A percentile compares a stretch with the other conserved stretches of the same genome.
These are phyloP conservation scores for Scolopax mira DNA, from an alignment of 2,113 vertebrate species.

Conservation along the genomic window DNA sequence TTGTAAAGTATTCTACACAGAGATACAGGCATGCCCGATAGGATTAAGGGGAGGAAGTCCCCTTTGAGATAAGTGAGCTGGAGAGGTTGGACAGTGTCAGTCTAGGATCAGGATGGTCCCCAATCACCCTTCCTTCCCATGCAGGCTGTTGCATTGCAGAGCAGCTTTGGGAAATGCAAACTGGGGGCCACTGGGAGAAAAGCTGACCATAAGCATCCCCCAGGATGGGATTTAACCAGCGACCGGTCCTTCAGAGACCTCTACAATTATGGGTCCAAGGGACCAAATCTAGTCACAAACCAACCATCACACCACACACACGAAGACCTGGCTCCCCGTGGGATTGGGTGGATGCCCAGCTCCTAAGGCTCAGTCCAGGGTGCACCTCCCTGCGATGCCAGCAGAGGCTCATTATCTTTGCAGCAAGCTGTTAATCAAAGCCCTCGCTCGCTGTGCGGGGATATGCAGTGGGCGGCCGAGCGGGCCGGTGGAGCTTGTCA, in stretches of 20 bases:
- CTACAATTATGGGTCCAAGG: neutral
- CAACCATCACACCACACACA: neutral
- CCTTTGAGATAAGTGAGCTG: neutral
- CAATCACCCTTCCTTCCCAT: neutral
- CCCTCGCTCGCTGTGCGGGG: neutral
- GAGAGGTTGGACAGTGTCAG: neutral
- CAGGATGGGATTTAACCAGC: neutral
- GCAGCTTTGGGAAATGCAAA: neutral
- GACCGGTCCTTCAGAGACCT: neutral
- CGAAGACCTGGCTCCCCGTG: accelerated
- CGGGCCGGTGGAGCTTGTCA: neutral
- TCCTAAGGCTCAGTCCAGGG: neutral
- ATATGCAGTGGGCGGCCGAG: neutral
- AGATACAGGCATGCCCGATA: accelerated
- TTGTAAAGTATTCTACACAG: neutral
- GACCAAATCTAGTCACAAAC: neutral
- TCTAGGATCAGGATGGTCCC: neutral
- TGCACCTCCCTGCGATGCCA: neutral
- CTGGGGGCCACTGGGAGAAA: neutral
- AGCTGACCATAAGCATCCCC: neutral
- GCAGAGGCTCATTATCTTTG: neutral
- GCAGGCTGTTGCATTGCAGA: neutral
- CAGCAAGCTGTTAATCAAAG: neutral
- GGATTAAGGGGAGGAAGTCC: neutral
- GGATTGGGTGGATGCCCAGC: accelerated